Evolutionary conservation across 2,888 invertebrate genomes (phyloP), one percentile per base, ranked within the genome.

Genomic region (Teinopalpus imperialis): DNA sequence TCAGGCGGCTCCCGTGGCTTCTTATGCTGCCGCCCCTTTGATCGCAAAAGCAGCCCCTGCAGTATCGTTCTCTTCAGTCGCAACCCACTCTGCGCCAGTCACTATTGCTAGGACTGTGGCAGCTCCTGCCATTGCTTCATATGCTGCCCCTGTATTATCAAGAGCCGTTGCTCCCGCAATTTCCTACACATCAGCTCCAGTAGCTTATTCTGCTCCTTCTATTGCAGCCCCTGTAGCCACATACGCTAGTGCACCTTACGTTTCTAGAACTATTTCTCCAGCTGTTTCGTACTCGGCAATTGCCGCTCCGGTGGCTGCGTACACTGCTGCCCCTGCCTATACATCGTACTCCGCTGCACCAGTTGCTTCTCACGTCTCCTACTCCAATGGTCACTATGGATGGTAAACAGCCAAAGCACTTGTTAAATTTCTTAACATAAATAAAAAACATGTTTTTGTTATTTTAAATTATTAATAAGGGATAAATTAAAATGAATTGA

Each of bases 1-100:
- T 64, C 76, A 76, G 10, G 89, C 91, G 37, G 89, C 92, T 37
- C 90, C 91, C 58, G 89, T 90, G 43, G 49, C 57, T 4, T 79
- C 81, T 53, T 92, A 91, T 72, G 92, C 91, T 37, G 80, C 68
- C 20, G 54, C 62, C 2, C 47, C 51, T 35, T 29, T 49, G 40
- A 32, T 52, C 4, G n/a, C 32, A 9, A 42, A 54, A 18, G 46
- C 48, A 3, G 42, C 45, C 13, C 53, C 54, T 18, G 52, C 53
- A 13, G 52, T 51, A n/a, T 43, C 55, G 21, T 54, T 59, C 46
- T 49, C 49, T 13, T 49, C 49, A 13, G 47, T 48, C 16, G 46
- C 57, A 9, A 68, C 72, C 53, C 59, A 61, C 39, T 58, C 64
- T 55, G 65, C 59, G 14, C 80, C 80, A 49, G 43, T 35, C 18